phyloP scores from a whole-genome alignment of 2,113 vertebrate species.

The Phalacrocorax brasilianus region DNA sequence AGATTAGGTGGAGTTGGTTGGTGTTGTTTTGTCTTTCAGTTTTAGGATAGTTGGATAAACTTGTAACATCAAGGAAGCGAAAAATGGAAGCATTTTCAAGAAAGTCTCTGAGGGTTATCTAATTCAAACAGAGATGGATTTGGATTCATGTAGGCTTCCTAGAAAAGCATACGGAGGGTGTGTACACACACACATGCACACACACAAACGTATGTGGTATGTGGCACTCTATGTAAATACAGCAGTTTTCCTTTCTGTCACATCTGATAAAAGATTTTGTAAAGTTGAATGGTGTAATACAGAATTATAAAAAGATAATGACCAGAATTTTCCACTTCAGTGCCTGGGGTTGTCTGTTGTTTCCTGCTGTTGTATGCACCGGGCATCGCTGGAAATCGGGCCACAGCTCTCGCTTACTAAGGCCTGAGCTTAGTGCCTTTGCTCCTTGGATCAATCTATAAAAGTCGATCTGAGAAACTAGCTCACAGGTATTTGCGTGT shows the following conservation, averaged over 20 bases:
- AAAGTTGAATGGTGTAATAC: not conserved
- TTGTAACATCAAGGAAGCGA: not conserved
- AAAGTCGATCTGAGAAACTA: not conserved
- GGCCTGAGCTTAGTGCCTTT: not conserved
- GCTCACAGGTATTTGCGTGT: not conserved
- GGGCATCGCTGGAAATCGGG: not conserved
- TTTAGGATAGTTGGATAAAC: not conserved
- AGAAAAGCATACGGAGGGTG: not conserved
- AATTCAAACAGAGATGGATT: not conserved
- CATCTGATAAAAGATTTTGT: not conserved
- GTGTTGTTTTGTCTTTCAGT: not conserved
- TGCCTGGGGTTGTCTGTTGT: not conserved
- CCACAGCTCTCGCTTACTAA: not conserved
- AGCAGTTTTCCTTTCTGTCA: constrained; percentile 7
- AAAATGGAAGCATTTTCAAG: not conserved
- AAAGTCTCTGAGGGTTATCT: not conserved
- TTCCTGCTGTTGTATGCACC: not conserved
- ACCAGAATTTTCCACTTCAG: not conserved
- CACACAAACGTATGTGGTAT: not conserved
- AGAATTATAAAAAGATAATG: not conserved
- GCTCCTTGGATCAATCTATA: not conserved
- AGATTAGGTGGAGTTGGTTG: rapidly evolving
- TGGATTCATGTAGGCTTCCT: not conserved
- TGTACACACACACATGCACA: not conserved
- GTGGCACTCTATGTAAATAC: not conserved